Percentiles rank a stretch among this genome's conserved stretches.
phyloP scores from a whole-genome alignment of 2,113 vertebrate species.

The Limanda limanda region DNA sequence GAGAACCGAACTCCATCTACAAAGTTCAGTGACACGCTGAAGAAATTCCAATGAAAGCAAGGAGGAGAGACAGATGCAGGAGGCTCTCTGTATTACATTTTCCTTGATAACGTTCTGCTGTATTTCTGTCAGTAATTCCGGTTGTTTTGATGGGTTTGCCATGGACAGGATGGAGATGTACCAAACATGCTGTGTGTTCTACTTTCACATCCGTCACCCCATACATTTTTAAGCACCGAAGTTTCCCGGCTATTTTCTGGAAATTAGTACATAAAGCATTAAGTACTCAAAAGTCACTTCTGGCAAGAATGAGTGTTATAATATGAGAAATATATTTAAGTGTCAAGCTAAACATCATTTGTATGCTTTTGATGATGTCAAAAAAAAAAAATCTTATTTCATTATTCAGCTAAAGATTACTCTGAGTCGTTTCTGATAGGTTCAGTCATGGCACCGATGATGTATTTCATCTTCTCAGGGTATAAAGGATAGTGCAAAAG shows the following conservation, averaged over 20 bases:
- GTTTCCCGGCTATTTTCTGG: background rate
- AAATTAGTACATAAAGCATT: too few species aligned
- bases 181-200: too few species aligned
- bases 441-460: background rate
- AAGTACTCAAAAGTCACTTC: too few species aligned
- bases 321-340: too few species aligned
- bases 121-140: background rate
- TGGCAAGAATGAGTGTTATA: too few species aligned
- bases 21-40: background rate
- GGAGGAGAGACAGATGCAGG: background rate
- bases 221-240: background rate
- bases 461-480: background rate
- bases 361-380: background rate
- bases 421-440: background rate
- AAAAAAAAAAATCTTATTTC: background rate
- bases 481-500: background rate
- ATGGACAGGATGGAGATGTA: background rate
- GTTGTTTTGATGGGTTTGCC: background rate
- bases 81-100: background rate
- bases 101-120: background rate
- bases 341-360: background rate
- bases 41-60: background rate
- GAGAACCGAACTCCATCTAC: background rate
- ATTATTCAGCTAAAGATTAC: background rate
- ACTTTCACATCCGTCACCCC: background rate